Base-by-base conservation (phyloP, 2,113 vertebrate genomes). In the Psephotus haematonotus region DNA sequence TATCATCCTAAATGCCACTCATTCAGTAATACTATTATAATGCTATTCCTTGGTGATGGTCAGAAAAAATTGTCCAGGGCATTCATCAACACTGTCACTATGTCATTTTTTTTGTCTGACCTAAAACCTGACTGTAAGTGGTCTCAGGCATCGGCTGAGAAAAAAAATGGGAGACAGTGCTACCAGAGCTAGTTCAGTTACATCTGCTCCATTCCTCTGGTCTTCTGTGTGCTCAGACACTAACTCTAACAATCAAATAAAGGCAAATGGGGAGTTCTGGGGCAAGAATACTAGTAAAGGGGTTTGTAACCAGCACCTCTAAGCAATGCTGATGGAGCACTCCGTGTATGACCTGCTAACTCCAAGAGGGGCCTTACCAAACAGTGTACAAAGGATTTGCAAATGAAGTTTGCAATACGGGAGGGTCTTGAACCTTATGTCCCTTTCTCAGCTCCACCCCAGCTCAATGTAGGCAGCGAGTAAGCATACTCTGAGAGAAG, bases 1-100 rank as follows among this genome's bases (percentile, higher is more conserved):
- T 65, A 55, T 93, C 64, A 92, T 88, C 72, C 68, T 83, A 86
- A 92, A 94, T 92, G 82, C 82, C 86, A 79, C 13, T 95, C 91
- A 82, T 85, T 82, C 84, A 43, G 47, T 80, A 80, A 49, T 43
- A 65, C 65, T 60, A 12, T 89, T 69, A 75, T 57, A 87, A 75
- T 37, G 15, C 44, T 86, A 57, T 77, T 94, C 47, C 49, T 72
- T 93, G 44, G 52, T 88, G 67, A 85, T n/a, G 49, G 22, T 13
- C 37, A 53, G 46, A 52, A 85, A 90, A 35, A 90, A 70, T 63
- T 91, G 59, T 70, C 41, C 70, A 62, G 41, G 39, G 7, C 37
- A 89, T 87, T 75, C 27, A 86, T 76, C 60, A 84, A 35, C 47
- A 62, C 10, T 76, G 29, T 85, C 29, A 52, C 43, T 72, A 27